These are phyloP conservation scores for Furcifer pardalis DNA, from an alignment of 2,797 vertebrate genomes.

Conservation along the genomic window DNA sequence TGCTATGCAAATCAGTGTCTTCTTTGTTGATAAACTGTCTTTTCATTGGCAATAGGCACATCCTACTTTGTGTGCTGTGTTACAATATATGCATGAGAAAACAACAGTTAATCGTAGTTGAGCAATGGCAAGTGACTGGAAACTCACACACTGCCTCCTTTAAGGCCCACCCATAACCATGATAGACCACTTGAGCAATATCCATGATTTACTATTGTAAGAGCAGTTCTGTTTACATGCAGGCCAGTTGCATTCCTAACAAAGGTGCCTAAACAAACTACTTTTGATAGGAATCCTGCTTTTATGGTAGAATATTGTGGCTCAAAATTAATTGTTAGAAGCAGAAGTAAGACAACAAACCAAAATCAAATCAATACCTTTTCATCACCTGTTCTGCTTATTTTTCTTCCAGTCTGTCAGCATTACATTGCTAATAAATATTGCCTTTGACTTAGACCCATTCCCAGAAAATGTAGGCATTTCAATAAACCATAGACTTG, in stretches of 20 bases:
- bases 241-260: not conserved
- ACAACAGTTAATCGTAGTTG: not conserved
- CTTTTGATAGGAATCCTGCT: not conserved
- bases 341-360: not conserved
- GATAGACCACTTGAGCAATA: too few relatives aligned
- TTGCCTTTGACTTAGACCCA: not conserved
- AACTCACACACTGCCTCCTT: not conserved
- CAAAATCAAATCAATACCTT: constrained; percentile 24
- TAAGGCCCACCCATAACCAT: not conserved
- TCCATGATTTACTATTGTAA: not conserved
- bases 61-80: not conserved
- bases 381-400: constrained; percentile 20
- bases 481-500: not conserved
- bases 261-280: not conserved
- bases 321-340: constrained; percentile 1
- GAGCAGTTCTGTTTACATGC: not conserved
- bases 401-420: constrained; percentile 17
- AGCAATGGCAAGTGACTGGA: not conserved
- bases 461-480: not conserved
- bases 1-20: too few relatives aligned
- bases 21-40: not conserved
- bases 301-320: constrained; percentile 16
- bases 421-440: not conserved
- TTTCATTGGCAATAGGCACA: not conserved
- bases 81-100: not conserved